Evolutionary conservation across 2,797 vertebrate genomes (phyloP).

Genomic region (Pangasius larnaudii): DNA sequence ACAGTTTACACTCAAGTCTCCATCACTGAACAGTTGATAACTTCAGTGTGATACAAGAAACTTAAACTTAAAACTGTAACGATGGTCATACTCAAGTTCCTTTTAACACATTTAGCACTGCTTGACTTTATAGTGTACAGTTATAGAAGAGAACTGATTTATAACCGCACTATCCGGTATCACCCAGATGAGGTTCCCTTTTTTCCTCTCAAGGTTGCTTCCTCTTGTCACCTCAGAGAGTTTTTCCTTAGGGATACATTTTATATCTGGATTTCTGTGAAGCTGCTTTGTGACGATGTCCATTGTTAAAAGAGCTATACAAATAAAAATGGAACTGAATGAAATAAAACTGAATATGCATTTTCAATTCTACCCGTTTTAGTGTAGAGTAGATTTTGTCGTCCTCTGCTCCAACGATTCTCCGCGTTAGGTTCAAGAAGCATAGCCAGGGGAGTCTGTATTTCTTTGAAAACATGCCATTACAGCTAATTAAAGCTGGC

Average conservation of each 20-base stretch:
- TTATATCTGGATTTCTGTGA: neutral
- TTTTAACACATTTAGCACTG: neutral
- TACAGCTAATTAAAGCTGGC: neutral
- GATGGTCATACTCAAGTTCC: neutral
- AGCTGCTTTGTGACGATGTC: neutral
- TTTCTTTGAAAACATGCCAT: neutral
- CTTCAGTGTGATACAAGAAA: neutral
- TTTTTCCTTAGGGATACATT: neutral
- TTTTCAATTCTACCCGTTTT: neutral
- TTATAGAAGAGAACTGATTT: neutral
- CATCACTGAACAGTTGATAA: too few relatives aligned
- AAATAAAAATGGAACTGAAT: neutral
- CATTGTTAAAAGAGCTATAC: neutral
- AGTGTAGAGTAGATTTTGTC: neutral
- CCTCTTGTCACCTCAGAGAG: neutral
- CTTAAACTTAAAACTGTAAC: neutral
- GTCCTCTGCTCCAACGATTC: neutral
- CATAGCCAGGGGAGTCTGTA: neutral
- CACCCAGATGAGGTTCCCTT: neutral
- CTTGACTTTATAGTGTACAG: too few relatives aligned
- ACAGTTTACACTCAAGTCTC: too few relatives aligned
- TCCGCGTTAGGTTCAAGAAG: neutral
- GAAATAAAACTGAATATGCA: neutral
- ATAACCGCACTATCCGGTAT: neutral
- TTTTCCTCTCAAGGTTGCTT: neutral